Percentiles rank a stretch among this genome's conserved stretches.
phyloP scores from a whole-genome alignment of 1,140 invertebrate genomes.

The Drosophila nigrodunni region DNA sequence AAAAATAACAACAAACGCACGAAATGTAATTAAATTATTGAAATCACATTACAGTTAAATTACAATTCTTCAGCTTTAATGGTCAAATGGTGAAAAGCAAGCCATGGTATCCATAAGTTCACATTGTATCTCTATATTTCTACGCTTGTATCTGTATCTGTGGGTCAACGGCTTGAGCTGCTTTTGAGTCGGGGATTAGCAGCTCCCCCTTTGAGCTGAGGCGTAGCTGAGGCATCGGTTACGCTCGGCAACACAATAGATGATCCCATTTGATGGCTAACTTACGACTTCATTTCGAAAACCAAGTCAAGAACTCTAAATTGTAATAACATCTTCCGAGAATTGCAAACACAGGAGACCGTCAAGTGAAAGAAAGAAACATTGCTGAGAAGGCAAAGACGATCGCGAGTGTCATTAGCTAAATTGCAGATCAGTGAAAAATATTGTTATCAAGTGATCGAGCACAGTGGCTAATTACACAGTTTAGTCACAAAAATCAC shows the following conservation, averaged over 20 bases:
- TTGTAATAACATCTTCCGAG: neutral
- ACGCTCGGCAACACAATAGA: constrained; percentile 9
- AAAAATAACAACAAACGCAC: constrained; percentile 33
- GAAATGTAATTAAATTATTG: constrained; percentile 81
- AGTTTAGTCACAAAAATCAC: too few relatives aligned
- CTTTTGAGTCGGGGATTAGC: constrained; percentile 1
- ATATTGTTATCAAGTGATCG: neutral
- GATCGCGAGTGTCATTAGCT: neutral
- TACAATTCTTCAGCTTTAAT: constrained; percentile 44
- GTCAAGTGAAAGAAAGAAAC: neutral
- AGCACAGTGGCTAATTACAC: too few relatives aligned
- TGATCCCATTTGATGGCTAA: constrained; percentile 30
- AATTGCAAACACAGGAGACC: neutral
- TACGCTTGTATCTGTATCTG: constrained; percentile 15
- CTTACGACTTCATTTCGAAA: constrained; percentile 4
- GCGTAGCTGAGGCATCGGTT: constrained; percentile 14
- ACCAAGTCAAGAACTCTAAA: neutral
- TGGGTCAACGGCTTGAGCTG: constrained; percentile 34
- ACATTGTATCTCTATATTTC: constrained; percentile 6
- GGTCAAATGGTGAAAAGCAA: constrained; percentile 16
- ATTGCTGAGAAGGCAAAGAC: neutral
- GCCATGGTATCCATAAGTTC: neutral
- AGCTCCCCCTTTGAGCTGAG: constrained; percentile 22
- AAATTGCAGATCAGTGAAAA: neutral
- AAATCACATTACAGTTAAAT: constrained; percentile 82